These are phyloP conservation scores for Chromoteleia sp. DNA, from an alignment of 2,888 invertebrate species.

Conservation along the genomic window DNA sequence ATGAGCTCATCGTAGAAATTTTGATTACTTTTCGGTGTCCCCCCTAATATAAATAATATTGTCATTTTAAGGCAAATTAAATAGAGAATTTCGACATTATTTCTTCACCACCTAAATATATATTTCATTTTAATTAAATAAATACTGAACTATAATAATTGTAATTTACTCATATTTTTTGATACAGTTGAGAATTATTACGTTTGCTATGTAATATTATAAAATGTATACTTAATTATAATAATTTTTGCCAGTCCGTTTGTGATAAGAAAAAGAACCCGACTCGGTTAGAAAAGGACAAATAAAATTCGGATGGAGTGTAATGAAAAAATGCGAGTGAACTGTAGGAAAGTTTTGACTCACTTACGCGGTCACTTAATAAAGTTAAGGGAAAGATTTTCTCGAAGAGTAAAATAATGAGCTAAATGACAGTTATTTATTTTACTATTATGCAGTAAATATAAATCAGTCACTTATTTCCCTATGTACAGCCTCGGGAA, in stretches of 20 bases:
- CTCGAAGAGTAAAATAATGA: conserved; percentile 15
- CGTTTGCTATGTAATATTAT: no score
- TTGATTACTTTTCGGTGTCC: no score
- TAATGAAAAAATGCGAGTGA: conserved; percentile 45
- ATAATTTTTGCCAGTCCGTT: not conserved
- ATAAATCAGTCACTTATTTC: not conserved
- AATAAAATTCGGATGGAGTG: conserved; percentile 36
- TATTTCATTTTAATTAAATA: no score
- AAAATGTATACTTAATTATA: conserved; percentile 18
- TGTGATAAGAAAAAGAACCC: not conserved
- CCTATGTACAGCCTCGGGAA: no score
- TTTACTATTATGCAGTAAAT: not conserved
- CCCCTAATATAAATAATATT: no score
- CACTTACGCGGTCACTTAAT: conserved; percentile 27
- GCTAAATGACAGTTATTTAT: conserved; percentile 2
- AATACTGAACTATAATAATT: no score
- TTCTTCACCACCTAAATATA: no score
- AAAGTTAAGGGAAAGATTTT: conserved; percentile 9
- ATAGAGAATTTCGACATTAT: no score
- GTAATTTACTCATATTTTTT: no score
- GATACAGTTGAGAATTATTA: no score
- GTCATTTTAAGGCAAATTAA: no score
- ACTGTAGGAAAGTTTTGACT: conserved; percentile 43
- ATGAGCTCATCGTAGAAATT: no score
- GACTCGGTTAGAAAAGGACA: not conserved